phyloP scores from a whole-genome alignment of 2,797 vertebrate genomes.

The Spheniscus humboldti region DNA sequence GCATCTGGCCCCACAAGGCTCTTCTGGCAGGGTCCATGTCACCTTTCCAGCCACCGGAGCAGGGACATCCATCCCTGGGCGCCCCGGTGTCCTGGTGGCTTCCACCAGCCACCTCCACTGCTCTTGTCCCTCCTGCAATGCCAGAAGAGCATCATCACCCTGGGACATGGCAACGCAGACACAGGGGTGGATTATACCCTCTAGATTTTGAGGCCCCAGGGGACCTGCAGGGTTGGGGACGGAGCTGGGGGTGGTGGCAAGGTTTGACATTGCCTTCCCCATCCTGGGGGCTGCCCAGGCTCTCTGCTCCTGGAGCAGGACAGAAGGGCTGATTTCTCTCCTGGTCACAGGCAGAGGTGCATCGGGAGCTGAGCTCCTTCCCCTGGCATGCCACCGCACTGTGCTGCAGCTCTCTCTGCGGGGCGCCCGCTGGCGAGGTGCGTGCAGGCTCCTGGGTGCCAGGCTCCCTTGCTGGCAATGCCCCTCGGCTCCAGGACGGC shows the following conservation, averaged over 20 bases:
- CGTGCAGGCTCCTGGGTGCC: background rate
- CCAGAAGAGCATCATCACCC: background rate
- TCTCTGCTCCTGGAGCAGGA: background rate
- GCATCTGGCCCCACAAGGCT: background rate
- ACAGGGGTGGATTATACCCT: background rate
- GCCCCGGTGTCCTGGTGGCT: background rate
- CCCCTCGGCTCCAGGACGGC: rapidly evolving
- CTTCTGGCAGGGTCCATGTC: background rate
- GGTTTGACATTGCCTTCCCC: background rate
- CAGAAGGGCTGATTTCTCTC: background rate
- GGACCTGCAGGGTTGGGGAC: background rate
- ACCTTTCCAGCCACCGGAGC: background rate
- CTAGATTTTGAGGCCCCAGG: background rate
- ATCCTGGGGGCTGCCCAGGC: background rate
- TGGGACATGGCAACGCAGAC: background rate
- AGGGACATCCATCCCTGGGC: background rate
- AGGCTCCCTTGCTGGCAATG: background rate
- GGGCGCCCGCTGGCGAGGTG: background rate
- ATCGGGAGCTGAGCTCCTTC: background rate
- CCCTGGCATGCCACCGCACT: background rate
- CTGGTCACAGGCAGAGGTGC: background rate
- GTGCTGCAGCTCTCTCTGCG: background rate
- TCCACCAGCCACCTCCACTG: background rate
- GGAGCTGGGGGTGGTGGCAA: background rate
- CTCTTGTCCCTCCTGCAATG: background rate